phyloP scores from a whole-genome alignment of 2,797 vertebrate species.

The Chrysocyon brachyurus region DNA sequence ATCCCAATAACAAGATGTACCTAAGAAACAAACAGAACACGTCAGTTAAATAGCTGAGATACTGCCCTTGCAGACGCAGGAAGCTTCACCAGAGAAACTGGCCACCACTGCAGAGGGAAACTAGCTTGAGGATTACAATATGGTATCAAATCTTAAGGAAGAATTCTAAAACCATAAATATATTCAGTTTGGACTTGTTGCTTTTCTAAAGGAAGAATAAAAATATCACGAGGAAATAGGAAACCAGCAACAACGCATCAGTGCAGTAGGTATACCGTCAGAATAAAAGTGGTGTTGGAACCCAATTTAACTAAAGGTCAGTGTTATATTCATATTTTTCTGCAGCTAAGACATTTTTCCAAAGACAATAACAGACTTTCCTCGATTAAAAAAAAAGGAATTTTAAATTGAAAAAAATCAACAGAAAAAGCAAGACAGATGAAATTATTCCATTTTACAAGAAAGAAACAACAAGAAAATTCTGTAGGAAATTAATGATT shows the following conservation, averaged over 20 bases:
- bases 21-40: constrained; percentile 46
- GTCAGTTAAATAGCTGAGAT: neutral
- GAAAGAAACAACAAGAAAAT: constrained; percentile 36
- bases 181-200: constrained; percentile 33
- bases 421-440: constrained; percentile 53
- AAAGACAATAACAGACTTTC: constrained; percentile 6
- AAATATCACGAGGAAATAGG: neutral
- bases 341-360: constrained; percentile 37
- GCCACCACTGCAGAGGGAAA: neutral
- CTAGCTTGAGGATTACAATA: neutral
- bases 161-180: neutral
- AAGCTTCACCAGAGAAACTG: neutral
- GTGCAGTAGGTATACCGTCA: neutral
- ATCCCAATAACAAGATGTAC: constrained; percentile 15
- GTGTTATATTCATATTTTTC: neutral
- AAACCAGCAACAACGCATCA: constrained; percentile 69
- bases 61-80: neutral
- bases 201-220: constrained; percentile 62
- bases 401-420: neutral
- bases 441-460: constrained; percentile 59
- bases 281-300: constrained; percentile 56
- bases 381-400: constrained; percentile 67
- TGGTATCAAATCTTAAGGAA: neutral
- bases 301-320: constrained; percentile 64
- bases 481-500: constrained; percentile 44